Base-by-base conservation (phyloP, 1,140 invertebrate species). In the Cherax destructor region DNA sequence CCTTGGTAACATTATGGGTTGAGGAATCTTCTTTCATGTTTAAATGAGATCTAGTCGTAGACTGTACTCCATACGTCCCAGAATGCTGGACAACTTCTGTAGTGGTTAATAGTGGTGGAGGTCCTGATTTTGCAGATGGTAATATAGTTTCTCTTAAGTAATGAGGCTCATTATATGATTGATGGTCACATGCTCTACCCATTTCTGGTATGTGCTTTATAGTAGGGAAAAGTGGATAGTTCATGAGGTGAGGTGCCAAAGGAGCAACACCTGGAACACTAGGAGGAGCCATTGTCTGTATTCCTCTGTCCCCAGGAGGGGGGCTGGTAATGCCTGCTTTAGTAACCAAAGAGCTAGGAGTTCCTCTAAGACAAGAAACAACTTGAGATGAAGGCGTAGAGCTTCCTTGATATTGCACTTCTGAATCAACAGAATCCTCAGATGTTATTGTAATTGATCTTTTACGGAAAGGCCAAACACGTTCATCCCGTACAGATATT, bases 401-500 rank as follows among this genome's bases (percentile, higher is more conserved):
- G 13, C 30, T 61, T 79, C 74, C 81, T 65, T 81, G 87, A 56
- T 83, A 83, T 16, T 81, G 87, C 30, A 61, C 30, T 21, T 89
- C 87, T 52, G 79, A 16, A 18, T 83, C 69, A 7, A 9, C 49
- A n/a, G 83, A 69, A 61, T 91, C 89, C 47, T 85, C 89, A 3
- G 89, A 65, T 9, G 76, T 56, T 24, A 91, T 78, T 21, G 69
- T 85, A 30, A 91, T 61, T 16, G 83, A 78, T 16, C 89, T 76
- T 56, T 91, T 91, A 18, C 89, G 83, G 1, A 91, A 59, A 52
- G 89, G 89, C 47, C 69, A 65, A n/a, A 79, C n/a, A 11, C 83
- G 81, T 72, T 91, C 83, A 72, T 91, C 83, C 52, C 89, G 76
- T 5, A 52, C 72, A 7, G 83, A 47, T 47, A 50, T 59, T 41